Conservation (phyloP, 2,888 invertebrate genomes). For the Formica aserva region DNA sequence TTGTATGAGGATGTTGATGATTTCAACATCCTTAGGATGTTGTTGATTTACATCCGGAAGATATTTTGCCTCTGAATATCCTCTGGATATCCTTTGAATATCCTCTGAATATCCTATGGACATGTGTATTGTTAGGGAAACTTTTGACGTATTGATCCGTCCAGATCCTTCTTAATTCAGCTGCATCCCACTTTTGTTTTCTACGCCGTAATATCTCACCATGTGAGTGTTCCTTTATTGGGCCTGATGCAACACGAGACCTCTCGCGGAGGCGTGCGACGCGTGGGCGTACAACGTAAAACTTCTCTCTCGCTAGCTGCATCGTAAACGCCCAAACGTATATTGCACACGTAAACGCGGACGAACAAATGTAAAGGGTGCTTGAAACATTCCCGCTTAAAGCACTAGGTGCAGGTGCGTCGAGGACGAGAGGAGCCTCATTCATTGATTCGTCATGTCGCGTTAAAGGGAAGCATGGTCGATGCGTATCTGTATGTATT, state of each 20-base stretch:
- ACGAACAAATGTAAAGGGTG: slow-evolving; percentile 74
- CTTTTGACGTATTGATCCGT: too few relatives aligned
- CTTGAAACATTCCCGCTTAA: slow-evolving; percentile 62
- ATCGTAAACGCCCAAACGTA: slow-evolving; percentile 38
- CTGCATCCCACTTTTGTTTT: slow-evolving; percentile 48
- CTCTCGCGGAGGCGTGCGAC: slow-evolving; percentile 70
- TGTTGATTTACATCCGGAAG: too few relatives aligned
- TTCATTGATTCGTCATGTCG: slow-evolving; percentile 37
- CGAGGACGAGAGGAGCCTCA: slow-evolving; percentile 3
- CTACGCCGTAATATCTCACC: slow-evolving; percentile 40
- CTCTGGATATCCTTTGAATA: too few relatives aligned
- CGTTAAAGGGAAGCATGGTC: slow-evolving; percentile 35
- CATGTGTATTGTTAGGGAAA: too few relatives aligned
- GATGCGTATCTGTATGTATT: slow-evolving; percentile 41
- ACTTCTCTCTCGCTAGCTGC: slow-evolving; percentile 47
- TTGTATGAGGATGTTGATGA: too few relatives aligned
- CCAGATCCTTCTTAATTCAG: slow-evolving; percentile 14
- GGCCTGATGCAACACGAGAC: slow-evolving; percentile 73
- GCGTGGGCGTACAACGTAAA: slow-evolving; percentile 67
- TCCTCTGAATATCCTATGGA: too few relatives aligned
- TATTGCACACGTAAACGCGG: slow-evolving; percentile 46
- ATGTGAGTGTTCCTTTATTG: slow-evolving; percentile 76
- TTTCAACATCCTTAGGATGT: too few relatives aligned
- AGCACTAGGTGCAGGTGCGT: slow-evolving; percentile 56
- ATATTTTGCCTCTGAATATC: too few relatives aligned